These are phyloP conservation scores for Oncorhynchus tshawytscha DNA, from an alignment of 2,113 vertebrate genomes.

Conservation along the genomic window DNA sequence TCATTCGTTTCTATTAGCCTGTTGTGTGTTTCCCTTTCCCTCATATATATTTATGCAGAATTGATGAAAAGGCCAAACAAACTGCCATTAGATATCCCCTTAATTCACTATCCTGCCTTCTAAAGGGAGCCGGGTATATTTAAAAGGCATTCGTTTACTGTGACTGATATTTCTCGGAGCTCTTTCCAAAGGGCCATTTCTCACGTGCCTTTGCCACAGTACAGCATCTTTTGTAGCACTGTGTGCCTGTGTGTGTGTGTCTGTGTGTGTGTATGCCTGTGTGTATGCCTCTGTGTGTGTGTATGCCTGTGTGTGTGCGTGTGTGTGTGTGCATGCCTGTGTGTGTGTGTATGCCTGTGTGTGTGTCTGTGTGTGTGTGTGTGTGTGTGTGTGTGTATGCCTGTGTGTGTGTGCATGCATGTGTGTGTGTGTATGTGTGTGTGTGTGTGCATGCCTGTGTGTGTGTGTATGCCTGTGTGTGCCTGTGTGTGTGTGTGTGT, in stretches of 20 bases:
- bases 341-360: no score
- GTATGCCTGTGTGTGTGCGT: background rate
- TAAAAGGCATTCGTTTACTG: conserved; percentile 73
- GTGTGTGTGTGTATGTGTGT: no score
- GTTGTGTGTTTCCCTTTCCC: conserved; percentile 86
- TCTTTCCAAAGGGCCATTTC: conserved; percentile 60
- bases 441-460: no score
- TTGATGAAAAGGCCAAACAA: conserved; percentile 81
- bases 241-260: background rate
- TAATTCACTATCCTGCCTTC: conserved; percentile 66
- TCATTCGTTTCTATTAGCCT: conserved; percentile 99
- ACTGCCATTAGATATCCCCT: conserved; percentile 61
- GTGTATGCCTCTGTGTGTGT: background rate
- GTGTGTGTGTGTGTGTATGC: no score
- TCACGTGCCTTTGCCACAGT: conserved; percentile 50
- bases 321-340: background rate
- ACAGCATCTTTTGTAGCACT: conserved; percentile 45
- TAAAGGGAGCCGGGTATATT: conserved; percentile 71
- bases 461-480: no score
- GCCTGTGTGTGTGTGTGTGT: no score
- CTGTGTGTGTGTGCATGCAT: no score
- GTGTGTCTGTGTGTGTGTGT: no score
- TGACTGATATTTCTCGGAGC: conserved; percentile 68
- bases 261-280: no score
- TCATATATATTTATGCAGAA: conserved; percentile 81